These are phyloP conservation scores for Rhagophthalmus giganteus DNA, from an alignment of 2,888 invertebrate genomes.

Conservation along the genomic window DNA sequence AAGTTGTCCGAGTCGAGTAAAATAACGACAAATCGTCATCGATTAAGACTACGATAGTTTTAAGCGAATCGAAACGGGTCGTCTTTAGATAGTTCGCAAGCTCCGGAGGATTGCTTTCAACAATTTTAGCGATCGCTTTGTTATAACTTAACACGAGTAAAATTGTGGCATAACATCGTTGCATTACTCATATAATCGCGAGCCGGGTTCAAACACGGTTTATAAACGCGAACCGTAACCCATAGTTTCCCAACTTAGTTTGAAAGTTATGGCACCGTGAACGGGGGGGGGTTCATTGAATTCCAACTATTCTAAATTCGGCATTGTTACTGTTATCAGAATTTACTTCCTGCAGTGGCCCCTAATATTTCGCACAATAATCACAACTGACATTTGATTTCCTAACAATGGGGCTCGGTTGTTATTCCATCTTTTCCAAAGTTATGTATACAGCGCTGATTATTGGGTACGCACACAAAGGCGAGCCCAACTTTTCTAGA, in stretches of 20 bases:
- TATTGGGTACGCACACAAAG: too few relatives aligned
- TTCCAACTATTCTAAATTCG: conserved; percentile 19
- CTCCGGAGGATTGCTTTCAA: too few relatives aligned
- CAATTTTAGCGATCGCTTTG: too few relatives aligned
- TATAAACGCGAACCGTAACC: conserved; percentile 11
- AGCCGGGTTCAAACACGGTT: conserved; percentile 1
- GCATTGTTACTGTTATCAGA: conserved; percentile 22
- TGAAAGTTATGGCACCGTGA: conserved; percentile 21
- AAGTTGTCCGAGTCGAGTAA: too few relatives aligned
- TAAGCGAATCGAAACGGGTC: too few relatives aligned
- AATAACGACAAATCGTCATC: too few relatives aligned
- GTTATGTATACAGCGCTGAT: conserved; percentile 1
- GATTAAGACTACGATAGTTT: too few relatives aligned
- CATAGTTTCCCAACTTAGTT: conserved; percentile 23
- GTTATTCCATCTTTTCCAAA: conserved; percentile 6
- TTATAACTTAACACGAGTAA: too few relatives aligned
- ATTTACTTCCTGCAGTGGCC: conserved; percentile 13
- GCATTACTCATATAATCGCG: neutral
- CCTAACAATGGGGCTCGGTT: conserved; percentile 8
- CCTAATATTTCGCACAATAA: conserved; percentile 18
- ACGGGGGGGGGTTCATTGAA: conserved; percentile 24
- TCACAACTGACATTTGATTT: conserved; percentile 15
- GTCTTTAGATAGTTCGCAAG: too few relatives aligned
- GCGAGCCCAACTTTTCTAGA: neutral
- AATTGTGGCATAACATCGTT: neutral